Base-by-base conservation (phyloP, 2,797 vertebrate species). In the Rhinoraja longicauda region DNA sequence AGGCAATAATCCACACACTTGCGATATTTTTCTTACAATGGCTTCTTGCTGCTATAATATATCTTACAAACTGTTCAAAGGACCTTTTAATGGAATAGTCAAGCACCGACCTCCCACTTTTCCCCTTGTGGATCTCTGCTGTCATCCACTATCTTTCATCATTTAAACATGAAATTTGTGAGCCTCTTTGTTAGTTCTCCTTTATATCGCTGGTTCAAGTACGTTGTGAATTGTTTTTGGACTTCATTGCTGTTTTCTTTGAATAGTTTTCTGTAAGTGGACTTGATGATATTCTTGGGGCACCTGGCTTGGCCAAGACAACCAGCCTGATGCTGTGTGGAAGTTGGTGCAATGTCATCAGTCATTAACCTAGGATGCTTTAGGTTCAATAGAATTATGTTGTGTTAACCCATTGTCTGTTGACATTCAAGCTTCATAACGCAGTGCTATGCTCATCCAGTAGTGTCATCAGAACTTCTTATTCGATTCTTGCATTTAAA, bases 61-160 rank as follows among this genome's bases (percentile, higher is more conserved):
- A 67, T 88, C 7, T 36, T 88, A 62, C 84, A 88, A 67, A 19
- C 32, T 9, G n/a, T 88, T 88, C 59, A 67, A 88, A 88, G 9
- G 59, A 19, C 1, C 59, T 67, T 62, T 88, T 88, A 88, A 67
- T 88, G 62, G n/a, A 88, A 64, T 19, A 88, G 57, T 88, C 62
- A 67, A 88, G 84, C 62, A 67, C 9, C 36, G 67, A 67, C n/a
- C 62, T 88, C 84, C 84, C 84, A 88, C 84, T 88, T 67, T 88
- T 62, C 67, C 29, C 84, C 84, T 88, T 24, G 84, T 88, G 59
- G 19, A 88, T n/a, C n/a, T 88, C n/a, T 67, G 15, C n/a, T 88
- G 59, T 88, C 84, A 67, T n/a, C n/a, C 15, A 7, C n/a, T 62
- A 67, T 64, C 15, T 36, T 88, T 88, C 84, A 88, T 88, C n/a